Evolutionary conservation across 2,888 invertebrate species (phyloP).

Genomic region (Epiblema foenella): DNA sequence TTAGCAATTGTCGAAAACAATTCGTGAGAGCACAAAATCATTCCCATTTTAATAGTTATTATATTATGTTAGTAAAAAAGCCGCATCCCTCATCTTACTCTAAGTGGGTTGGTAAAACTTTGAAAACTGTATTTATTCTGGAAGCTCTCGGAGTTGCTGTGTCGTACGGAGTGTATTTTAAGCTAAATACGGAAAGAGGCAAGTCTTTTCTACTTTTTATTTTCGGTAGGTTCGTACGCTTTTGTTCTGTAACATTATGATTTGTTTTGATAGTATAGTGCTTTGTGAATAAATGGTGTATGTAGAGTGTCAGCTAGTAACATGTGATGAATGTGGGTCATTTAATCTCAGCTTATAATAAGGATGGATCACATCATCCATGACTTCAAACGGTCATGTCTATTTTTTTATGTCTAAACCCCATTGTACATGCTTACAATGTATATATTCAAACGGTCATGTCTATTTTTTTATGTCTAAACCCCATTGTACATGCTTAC

Average conservation of each 20-base stretch:
- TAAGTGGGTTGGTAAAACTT: conserved; percentile 81
- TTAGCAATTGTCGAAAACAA: conserved; percentile 19
- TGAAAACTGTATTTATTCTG: conserved; percentile 82
- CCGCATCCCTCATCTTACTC: conserved; percentile 82
- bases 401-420: not conserved
- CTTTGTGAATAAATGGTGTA: not conserved
- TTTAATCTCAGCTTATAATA: not conserved
- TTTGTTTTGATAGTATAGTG: not conserved
- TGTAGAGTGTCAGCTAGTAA: not conserved
- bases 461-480: not conserved
- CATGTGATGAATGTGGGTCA: conserved; percentile 25
- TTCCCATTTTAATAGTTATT: conserved; percentile 38
- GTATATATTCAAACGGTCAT: not conserved
- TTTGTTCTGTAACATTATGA: not conserved
- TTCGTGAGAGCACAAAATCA: not conserved
- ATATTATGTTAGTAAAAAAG: conserved; percentile 88
- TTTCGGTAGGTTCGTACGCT: not conserved
- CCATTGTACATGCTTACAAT: not conserved
- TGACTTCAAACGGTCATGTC: no score
- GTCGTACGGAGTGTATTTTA: conserved; percentile 87
- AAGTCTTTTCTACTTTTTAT: conserved; percentile 54
- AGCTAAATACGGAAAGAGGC: conserved; percentile 90
- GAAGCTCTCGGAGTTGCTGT: conserved; percentile 86
- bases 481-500: not conserved
- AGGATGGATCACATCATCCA: no score